Evolutionary conservation across 2,888 invertebrate genomes (phyloP), one percentile per base, ranked within the genome.

Genomic region (Xylocampa areola): DNA sequence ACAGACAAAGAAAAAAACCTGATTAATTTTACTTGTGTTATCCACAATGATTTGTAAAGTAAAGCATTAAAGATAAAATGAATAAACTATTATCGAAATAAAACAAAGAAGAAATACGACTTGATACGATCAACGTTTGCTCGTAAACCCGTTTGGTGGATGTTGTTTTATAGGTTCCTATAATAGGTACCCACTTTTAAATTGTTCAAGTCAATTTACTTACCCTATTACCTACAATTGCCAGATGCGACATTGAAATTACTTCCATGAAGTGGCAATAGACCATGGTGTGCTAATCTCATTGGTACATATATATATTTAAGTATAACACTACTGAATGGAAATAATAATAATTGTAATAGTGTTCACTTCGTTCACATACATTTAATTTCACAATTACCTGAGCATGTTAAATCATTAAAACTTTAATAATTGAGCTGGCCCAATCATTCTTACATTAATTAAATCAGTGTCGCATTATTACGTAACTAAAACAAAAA

Each of bases 201-300:
- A 36, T 65, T 45, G 35, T 45, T 45, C 40, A 16, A 49, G 39
- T 64, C 44, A 55, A 50, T 33, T 43, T 58, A 29, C 63, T 30
- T 49, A 48, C 32, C 48, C 30, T 40, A 44, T 45, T 49, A 49
- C 57, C 35, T 29, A 30, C 40, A 16, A 13, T 7, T 41, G 25
- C 69, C 65, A 69, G 70, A 55, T 69, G 65, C 36, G 64, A 64
- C 47, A 17, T 30, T 37, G 44, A 11, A 49, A 69, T 41, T 44
- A 64, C 39, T 44, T 39, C 13, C 17, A 48, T 25, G 30, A 17
- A 35, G 2, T 8, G 0, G 23, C 8, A 16, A 14, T 32, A 8
- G 16, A 1, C 16, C 7, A 2, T 13, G 32, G 16, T n/a, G n/a
- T n/a, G n/a, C n/a, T n/a, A n/a, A n/a, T n/a, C n/a, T n/a, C n/a